A percentile compares a stretch with the other conserved stretches of the same genome.
These are phyloP conservation scores for Orius insidiosus DNA, from an alignment of 1,140 invertebrate genomes.

Conservation along the genomic window DNA sequence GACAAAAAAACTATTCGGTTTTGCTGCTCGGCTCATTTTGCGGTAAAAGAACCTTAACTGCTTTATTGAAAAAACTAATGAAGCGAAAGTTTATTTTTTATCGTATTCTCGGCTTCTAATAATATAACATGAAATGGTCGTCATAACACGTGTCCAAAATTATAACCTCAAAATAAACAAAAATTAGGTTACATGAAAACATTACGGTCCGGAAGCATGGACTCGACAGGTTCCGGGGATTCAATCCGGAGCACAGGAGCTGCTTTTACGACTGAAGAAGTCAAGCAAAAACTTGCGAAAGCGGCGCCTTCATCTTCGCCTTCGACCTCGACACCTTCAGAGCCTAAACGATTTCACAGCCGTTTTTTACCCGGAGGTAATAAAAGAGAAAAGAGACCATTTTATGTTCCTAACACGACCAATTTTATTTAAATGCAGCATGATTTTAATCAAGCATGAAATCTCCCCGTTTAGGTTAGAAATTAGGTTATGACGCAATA, in stretches of 20 bases:
- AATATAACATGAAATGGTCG: too few relatives aligned
- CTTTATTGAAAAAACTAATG: too few relatives aligned
- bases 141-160: too few relatives aligned
- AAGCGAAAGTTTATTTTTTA: too few relatives aligned
- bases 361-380: conserved; percentile 12
- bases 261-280: conserved; percentile 54
- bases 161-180: conserved; percentile 2
- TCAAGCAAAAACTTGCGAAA: conserved; percentile 48
- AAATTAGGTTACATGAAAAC: conserved; percentile 29
- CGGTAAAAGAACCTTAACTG: too few relatives aligned
- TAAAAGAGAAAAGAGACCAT: not conserved
- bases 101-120: too few relatives aligned
- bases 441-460: conserved; percentile 3
- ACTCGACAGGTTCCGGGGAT: conserved; percentile 57
- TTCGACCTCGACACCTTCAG: conserved; percentile 22
- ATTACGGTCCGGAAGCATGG: conserved; percentile 46
- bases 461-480: not conserved
- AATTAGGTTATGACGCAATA: too few relatives aligned
- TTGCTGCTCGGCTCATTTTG: too few relatives aligned
- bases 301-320: conserved; percentile 21
- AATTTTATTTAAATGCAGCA: conserved; percentile 10
- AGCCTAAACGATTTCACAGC: conserved; percentile 42
- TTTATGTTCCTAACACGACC: not conserved
- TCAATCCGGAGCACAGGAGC: conserved; percentile 49
- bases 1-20: too few relatives aligned